Evolutionary conservation across 2,797 vertebrate species (phyloP), one percentile per base, ranked within the genome.

Genomic region (Cirrhinus mrigala): DNA sequence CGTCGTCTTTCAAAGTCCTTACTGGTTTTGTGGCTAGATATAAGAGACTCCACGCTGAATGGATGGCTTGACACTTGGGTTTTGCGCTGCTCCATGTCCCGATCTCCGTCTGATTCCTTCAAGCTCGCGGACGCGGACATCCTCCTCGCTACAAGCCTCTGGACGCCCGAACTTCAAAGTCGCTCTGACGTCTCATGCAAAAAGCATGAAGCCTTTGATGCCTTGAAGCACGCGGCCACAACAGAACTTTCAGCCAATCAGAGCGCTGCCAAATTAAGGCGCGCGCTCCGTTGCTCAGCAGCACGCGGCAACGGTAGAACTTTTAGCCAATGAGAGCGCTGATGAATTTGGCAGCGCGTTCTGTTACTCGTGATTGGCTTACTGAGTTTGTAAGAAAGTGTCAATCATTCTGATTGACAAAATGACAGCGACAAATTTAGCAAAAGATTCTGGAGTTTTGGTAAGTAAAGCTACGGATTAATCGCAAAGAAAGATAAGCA

Each of bases 21-120:
- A 33, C 81, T 81, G 56, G 87, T 86, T 79, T 89, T 94, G 79
- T 90, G 89, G 12, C 90, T 88, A 58, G 94, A 92, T 90, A 96
- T 95, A 11, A 96, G 92, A 74, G 95, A 94, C 90, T 96, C 95
- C 81, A 96, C 95, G 92, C 95, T 96, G 92, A 96, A 96, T 10
- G 95, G 94, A 69, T 90, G 91, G 4, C 86, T 92, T 50, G 73
- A 87, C 79, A 40, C 88, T 20, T 90, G 85, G 15, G 48, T 20
- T 87, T 86, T 87, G 70, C 90, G 4, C 48, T 84, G 88, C 87
- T 92, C 88, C 89, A 79, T 90, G 48, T 86, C 52, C 40, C 74
- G 82, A 22, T 88, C 90, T 50, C 81, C n/a, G 82, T 66, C 86
- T 58, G 79, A 92, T 92, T 87, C 94, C 92, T 75, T 94, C 92